Conservation (phyloP, 2,797 vertebrate genomes). For the Enteromius anoplus region DNA sequence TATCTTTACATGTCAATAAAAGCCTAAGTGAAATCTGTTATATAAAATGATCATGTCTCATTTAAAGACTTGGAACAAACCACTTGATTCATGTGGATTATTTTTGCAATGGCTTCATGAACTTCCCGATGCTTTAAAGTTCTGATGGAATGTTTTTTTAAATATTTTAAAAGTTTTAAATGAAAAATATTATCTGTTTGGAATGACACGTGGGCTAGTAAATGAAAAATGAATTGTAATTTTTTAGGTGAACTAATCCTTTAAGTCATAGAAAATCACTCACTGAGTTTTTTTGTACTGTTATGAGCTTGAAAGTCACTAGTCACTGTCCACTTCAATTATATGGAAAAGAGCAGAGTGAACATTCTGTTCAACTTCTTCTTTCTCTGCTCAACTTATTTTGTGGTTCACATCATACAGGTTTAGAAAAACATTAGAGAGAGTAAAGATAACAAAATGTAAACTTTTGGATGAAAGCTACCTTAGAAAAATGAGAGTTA, state of each 20-base stretch:
- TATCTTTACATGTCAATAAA: not conserved
- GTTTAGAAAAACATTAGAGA: not conserved
- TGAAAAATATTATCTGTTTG: not conserved
- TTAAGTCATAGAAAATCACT: not conserved
- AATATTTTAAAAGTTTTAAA: not conserved
- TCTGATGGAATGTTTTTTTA: not conserved
- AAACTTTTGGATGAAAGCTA: not conserved
- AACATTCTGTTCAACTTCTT: not conserved
- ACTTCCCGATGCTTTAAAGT: not conserved
- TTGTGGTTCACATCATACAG: not conserved
- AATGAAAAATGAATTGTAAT: not conserved
- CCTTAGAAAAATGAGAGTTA: not conserved
- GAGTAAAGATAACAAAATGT: not conserved
- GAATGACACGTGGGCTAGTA: not conserved
- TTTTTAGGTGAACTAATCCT: not conserved
- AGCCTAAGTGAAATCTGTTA: not conserved
- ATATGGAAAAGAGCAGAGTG: not conserved
- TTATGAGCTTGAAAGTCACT: not conserved
- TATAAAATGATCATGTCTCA: not conserved
- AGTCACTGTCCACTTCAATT: not conserved
- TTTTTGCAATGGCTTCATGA: not conserved
- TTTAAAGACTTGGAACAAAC: not conserved
- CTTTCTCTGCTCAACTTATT: not conserved
- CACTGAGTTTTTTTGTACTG: not conserved
- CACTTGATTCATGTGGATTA: not conserved